phyloP scores from a whole-genome alignment of 2,797 vertebrate species.

The Lemur catta region DNA sequence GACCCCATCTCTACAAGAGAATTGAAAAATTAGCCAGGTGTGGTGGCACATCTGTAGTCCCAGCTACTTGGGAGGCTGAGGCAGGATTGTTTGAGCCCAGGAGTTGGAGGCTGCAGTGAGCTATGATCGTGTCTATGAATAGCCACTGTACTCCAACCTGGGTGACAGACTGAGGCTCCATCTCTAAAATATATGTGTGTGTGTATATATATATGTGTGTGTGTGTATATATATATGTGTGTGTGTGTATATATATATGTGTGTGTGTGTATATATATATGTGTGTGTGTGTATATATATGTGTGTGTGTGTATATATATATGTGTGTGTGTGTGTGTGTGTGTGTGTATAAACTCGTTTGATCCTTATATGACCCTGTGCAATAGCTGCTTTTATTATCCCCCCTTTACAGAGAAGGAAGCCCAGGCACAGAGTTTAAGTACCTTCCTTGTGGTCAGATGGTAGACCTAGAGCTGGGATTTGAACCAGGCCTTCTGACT shows the following conservation, averaged over 20 bases:
- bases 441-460: neutral
- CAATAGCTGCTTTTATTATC: neutral
- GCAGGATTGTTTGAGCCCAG: neutral
- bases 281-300: too few species aligned
- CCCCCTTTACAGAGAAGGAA: neutral
- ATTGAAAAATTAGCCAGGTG: neutral
- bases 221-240: too few species aligned
- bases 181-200: too few species aligned
- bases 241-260: neutral
- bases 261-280: neutral
- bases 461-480: neutral
- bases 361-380: neutral
- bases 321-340: too few species aligned
- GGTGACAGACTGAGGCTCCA: neutral
- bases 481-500: neutral
- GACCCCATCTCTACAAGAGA: neutral
- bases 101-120: neutral
- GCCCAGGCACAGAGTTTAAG: neutral
- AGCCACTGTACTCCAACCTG: neutral
- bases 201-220: too few species aligned
- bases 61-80: neutral
- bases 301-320: too few species aligned
- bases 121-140: neutral
- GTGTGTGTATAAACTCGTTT: neutral
- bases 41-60: neutral